These are phyloP conservation scores for Muscicapa striata DNA, from an alignment of 2,797 vertebrate species.

Conservation along the genomic window DNA sequence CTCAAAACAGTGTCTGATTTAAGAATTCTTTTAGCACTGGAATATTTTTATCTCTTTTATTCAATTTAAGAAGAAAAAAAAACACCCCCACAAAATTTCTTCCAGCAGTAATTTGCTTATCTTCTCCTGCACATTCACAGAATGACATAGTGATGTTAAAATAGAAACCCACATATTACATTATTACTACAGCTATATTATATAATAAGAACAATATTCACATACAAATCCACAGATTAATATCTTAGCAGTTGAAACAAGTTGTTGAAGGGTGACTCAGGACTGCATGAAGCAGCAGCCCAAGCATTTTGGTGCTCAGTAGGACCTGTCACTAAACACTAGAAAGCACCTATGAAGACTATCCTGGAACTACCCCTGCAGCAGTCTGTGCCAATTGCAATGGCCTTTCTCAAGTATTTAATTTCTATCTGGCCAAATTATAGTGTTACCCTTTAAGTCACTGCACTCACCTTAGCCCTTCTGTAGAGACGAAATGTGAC, in stretches of 20 bases:
- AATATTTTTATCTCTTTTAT: not conserved
- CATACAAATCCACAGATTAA: not conserved
- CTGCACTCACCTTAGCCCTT: not conserved
- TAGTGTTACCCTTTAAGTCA: not conserved
- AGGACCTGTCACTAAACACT: not conserved
- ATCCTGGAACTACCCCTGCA: not conserved
- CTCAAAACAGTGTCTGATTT: not conserved
- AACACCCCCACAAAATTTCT: not conserved
- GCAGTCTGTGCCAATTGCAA: not conserved
- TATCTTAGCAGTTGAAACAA: not conserved
- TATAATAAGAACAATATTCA: not conserved
- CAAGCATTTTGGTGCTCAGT: not conserved
- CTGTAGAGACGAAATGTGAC: not conserved
- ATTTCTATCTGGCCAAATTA: not conserved
- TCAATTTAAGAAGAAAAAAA: not conserved
- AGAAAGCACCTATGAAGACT: not conserved
- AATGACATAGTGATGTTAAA: not conserved
- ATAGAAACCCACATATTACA: not conserved
- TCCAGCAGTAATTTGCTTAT: not conserved
- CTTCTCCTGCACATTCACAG: not conserved
- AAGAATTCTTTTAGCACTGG: not conserved
- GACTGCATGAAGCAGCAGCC: not conserved
- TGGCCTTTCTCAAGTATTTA: not conserved
- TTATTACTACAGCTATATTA: not conserved
- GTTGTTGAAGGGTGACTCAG: not conserved